Percentiles rank a stretch among this genome's conserved stretches.
phyloP scores from a whole-genome alignment of 2,888 invertebrate species.

The Strigamia maritima region DNA sequence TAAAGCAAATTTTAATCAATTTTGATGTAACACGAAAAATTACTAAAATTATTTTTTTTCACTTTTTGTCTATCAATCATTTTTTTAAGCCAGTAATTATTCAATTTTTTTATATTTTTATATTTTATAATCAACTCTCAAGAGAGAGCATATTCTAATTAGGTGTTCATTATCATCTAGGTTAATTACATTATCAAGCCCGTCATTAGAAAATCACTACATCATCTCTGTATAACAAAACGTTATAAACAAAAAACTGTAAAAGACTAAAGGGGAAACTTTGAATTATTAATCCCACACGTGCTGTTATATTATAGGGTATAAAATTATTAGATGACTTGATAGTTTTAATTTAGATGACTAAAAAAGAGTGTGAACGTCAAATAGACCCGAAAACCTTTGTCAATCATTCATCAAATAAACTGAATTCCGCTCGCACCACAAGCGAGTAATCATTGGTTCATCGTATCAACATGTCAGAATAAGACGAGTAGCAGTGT shows the following conservation, averaged over 20 bases:
- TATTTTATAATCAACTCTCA: background rate
- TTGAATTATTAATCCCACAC: background rate
- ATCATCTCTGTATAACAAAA: background rate
- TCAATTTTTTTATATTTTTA: background rate
- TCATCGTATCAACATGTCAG: background rate
- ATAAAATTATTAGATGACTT: background rate
- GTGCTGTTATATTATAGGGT: background rate
- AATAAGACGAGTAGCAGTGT: background rate
- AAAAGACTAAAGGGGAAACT: background rate
- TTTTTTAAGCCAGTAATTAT: too few species aligned
- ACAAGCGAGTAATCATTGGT: background rate
- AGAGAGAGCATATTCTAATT: background rate
- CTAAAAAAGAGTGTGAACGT: background rate
- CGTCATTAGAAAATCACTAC: slow-evolving; percentile 3
- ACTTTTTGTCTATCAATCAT: background rate
- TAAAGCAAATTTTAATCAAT: background rate
- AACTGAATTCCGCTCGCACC: background rate
- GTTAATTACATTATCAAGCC: background rate
- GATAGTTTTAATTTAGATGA: background rate
- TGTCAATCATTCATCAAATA: background rate
- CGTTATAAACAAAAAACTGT: background rate
- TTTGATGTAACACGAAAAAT: background rate
- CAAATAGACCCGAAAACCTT: background rate
- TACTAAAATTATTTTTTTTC: background rate
- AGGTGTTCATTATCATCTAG: background rate